These are phyloP conservation scores for Anolis apletophallus DNA, from an alignment of 2,797 vertebrate species.

Conservation along the genomic window DNA sequence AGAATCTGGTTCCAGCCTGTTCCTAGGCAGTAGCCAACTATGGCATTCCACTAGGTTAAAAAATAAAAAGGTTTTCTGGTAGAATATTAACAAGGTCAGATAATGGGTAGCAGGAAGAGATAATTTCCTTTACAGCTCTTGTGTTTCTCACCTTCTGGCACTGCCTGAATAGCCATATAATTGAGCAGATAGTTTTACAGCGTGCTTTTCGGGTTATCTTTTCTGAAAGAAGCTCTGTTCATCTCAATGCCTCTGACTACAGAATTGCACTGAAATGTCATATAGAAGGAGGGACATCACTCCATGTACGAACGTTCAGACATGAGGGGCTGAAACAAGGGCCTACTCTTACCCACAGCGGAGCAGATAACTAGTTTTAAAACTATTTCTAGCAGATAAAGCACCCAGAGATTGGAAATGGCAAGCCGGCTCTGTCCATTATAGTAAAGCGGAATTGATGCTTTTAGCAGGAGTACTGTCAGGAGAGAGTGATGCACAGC, in stretches of 20 bases:
- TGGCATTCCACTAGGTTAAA: constrained; percentile 17
- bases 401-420: background rate
- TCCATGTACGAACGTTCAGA: background rate
- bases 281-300: background rate
- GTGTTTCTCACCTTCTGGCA: background rate
- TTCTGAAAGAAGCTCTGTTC: background rate
- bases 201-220: background rate
- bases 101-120: background rate
- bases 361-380: background rate
- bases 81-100: constrained; percentile 17
- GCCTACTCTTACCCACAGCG: background rate
- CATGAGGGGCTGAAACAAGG: background rate
- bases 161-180: background rate
- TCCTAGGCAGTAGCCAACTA: constrained; percentile 4
- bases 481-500: too few relatives aligned
- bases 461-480: too few relatives aligned
- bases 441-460: too few relatives aligned
- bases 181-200: background rate
- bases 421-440: background rate
- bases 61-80: constrained; percentile 12
- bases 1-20: constrained; percentile 15
- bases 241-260: background rate
- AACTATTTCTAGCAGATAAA: background rate
- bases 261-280: background rate
- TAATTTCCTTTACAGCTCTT: constrained; percentile 23